A percentile compares a stretch with the other conserved stretches of the same genome.
Conservation (phyloP, 2,797 vertebrate species). For the Chloroceryle inda region DNA sequence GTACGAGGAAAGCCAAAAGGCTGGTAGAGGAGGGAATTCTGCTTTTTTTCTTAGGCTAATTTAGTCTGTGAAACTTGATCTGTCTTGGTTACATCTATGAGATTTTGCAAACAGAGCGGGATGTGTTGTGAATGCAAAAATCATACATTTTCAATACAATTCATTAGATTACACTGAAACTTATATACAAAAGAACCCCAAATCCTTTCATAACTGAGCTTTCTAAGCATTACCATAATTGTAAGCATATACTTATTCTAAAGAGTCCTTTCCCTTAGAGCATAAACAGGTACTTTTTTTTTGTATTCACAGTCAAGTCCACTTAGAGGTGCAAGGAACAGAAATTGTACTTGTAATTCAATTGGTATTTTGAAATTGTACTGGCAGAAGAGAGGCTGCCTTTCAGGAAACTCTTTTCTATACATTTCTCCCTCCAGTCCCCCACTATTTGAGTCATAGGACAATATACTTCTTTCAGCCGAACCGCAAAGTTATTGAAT, state of each 20-base stretch:
- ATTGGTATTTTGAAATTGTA: constrained; percentile 42
- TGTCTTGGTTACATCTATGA: constrained; percentile 41
- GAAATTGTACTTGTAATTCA: constrained; percentile 57
- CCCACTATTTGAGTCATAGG: background rate
- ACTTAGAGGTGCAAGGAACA: constrained; percentile 60
- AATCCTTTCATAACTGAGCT: constrained; percentile 5
- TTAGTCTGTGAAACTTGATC: constrained; percentile 67
- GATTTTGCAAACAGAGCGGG: constrained; percentile 61
- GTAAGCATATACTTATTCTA: constrained; percentile 46
- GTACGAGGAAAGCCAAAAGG: background rate
- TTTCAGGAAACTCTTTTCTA: constrained; percentile 40
- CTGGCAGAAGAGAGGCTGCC: constrained; percentile 21
- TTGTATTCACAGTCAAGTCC: constrained; percentile 28
- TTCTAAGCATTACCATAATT: constrained; percentile 34
- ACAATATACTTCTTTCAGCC: constrained; percentile 39
- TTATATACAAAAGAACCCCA: background rate
- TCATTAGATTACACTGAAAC: constrained; percentile 70
- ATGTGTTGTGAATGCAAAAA: constrained; percentile 67
- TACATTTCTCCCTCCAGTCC: background rate
- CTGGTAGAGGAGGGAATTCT: constrained; percentile 5
- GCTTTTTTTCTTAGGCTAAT: constrained; percentile 2
- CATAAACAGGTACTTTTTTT: constrained; percentile 27
- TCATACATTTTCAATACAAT: constrained; percentile 72
- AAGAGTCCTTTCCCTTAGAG: constrained; percentile 46
- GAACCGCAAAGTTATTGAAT: background rate